Evolutionary conservation across 2,113 vertebrate species (phyloP), one percentile per base, ranked within the genome.

Genomic region (Pipa parva): DNA sequence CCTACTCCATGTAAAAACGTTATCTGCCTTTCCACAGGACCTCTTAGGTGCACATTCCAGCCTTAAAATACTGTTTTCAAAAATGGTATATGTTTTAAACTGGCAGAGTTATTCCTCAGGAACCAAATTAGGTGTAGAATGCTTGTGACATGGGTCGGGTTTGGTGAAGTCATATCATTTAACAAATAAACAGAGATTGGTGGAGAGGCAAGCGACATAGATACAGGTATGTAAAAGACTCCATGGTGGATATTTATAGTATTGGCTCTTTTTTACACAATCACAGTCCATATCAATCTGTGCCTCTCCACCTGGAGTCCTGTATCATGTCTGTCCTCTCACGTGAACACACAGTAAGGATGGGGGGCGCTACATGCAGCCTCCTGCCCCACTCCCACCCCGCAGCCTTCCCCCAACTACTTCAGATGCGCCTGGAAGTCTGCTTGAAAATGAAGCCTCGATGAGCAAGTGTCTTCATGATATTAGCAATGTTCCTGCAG

Each of bases 371-470:
- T 68, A 68, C 65, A 68, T 68, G 65, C 65, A 68, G 65, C 65
- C 65, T 68, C 65, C 57, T 51, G 56, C 65, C 65, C 64, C 28
- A 13, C 64, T 39, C 45, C 56, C 65, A 12, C 45, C 54, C 56
- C 48, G 12, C 18, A 33, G 27, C 56, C 70, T 24, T 22, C 57
- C 61, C 36, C 56, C 12, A 9, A 31, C 29, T 7, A 21, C 51
- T 86, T 90, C 85, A 89, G 85, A 89, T 88, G 2, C 87, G 88
- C 77, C 89, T 90, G 59, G 89, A 90, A 59, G 89, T 90, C 81
- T 90, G 88, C 84, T 90, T 91, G 84, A 90, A 91, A 84, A 89
- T 90, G 79, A 90, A 91, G 75, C 89, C 89, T 85, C 86, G 84
- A 72, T 90, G 87, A 28, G 89, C 89, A 46, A 91, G 76, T 45